phyloP scores from a whole-genome alignment of 2,888 invertebrate genomes.

The Strigamia transsilvanica region DNA sequence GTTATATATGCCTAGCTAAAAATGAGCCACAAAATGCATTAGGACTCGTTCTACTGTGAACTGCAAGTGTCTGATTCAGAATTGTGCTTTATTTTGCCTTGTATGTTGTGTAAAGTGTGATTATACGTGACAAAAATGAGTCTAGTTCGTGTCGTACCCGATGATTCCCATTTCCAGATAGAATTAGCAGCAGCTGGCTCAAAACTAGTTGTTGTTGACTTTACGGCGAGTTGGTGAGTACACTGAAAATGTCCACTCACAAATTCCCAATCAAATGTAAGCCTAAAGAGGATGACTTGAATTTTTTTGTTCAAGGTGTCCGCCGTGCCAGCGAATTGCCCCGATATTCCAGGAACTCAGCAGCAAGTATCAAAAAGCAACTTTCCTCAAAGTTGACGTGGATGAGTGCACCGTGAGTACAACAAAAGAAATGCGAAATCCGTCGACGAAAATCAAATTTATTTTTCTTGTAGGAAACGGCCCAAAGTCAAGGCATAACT shows the following conservation, averaged over 20 bases:
- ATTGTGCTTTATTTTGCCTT: background rate
- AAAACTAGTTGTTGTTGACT: conserved; percentile 92
- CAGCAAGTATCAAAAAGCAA: conserved; percentile 83
- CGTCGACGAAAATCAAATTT: background rate
- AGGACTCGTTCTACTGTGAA: background rate
- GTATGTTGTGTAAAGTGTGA: background rate
- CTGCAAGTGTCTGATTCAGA: background rate
- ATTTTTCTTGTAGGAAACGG: conserved; percentile 72
- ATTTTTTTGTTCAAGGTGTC: conserved; percentile 77
- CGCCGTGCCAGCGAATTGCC: conserved; percentile 93
- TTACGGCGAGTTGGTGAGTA: conserved; percentile 89
- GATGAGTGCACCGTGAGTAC: conserved; percentile 76
- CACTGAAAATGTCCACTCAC: background rate
- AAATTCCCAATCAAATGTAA: background rate
- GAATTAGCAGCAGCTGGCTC: conserved; percentile 85
- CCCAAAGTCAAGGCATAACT: conserved; percentile 84
- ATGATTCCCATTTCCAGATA: conserved; percentile 82
- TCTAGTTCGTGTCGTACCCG: conserved; percentile 62
- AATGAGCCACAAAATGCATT: background rate
- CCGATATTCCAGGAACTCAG: conserved; percentile 91
- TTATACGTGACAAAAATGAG: conserved; percentile 24
- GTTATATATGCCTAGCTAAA: too few species aligned
- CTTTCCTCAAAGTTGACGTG: conserved; percentile 94
- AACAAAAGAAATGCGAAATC: background rate
- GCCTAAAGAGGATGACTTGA: background rate